These are phyloP conservation scores for Lamprotornis superbus DNA, from an alignment of 2,113 vertebrate species.

Conservation along the genomic window DNA sequence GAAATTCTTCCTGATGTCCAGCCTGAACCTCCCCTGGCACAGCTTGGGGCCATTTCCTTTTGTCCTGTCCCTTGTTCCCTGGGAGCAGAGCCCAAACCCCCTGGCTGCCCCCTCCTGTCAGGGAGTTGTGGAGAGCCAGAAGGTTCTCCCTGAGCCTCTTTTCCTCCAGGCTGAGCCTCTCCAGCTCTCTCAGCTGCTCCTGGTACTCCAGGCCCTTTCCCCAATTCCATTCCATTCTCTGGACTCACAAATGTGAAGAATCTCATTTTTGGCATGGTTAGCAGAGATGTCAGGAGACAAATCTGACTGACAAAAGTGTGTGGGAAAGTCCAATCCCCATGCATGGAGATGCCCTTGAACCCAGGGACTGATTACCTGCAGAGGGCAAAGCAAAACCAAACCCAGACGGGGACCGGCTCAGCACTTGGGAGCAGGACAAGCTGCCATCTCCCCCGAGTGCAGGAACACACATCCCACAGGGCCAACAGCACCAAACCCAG, in stretches of 20 bases:
- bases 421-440: neutral
- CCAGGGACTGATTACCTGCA: neutral
- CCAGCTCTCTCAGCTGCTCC: neutral
- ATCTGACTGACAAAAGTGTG: rapidly evolving
- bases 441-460: neutral
- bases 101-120: neutral
- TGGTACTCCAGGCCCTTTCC: neutral
- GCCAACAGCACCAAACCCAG: neutral
- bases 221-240: neutral
- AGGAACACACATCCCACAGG: neutral
- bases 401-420: rapidly evolving
- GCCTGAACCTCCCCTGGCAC: neutral
- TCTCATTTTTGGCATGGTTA: neutral
- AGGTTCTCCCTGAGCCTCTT: neutral
- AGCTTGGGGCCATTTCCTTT: neutral
- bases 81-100: neutral
- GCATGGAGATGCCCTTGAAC: neutral
- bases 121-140: neutral
- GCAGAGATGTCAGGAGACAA: neutral
- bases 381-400: neutral
- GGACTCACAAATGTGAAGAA: neutral
- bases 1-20: neutral
- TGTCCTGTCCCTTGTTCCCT: neutral
- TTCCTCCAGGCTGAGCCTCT: neutral
- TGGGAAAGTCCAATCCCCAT: neutral